Conservation (phyloP, 2,797 vertebrate species). For the Varecia variegata region DNA sequence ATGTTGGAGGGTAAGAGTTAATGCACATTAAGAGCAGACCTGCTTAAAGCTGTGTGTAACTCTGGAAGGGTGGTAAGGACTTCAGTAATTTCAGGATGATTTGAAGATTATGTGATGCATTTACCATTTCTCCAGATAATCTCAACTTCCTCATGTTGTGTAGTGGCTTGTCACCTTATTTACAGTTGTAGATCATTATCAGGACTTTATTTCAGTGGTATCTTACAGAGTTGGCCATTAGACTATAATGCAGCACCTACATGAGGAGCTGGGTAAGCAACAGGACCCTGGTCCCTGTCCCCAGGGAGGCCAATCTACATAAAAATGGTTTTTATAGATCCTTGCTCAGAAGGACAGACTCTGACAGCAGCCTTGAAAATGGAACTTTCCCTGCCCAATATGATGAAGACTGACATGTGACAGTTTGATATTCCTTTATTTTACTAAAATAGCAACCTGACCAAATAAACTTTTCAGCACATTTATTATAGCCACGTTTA, state of each 20-base stretch:
- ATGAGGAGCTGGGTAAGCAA: neutral
- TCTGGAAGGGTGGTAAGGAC: neutral
- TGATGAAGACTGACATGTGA: conserved; percentile 56
- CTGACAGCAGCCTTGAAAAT: conserved; percentile 11
- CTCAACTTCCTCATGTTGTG: neutral
- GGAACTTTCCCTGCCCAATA: neutral
- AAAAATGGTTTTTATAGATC: neutral
- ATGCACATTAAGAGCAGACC: neutral
- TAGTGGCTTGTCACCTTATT: neutral
- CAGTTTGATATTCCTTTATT: conserved; percentile 50
- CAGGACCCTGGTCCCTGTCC: neutral
- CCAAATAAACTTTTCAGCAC: conserved; percentile 50
- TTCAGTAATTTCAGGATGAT: neutral
- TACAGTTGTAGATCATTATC: neutral
- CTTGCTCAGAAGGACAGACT: neutral
- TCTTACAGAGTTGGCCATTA: neutral
- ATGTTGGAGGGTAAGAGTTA: neutral
- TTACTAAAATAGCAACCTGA: conserved; percentile 56
- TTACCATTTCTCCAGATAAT: neutral
- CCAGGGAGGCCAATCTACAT: neutral
- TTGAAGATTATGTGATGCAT: neutral
- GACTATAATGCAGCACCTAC: neutral
- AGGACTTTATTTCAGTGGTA: neutral
- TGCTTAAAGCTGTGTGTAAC: neutral
- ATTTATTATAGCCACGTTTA: conserved; percentile 45